A percentile compares a stretch with the other conserved stretches of the same genome.
These are phyloP conservation scores for Smittia aterrima DNA, from an alignment of 2,888 invertebrate species.

Conservation along the genomic window DNA sequence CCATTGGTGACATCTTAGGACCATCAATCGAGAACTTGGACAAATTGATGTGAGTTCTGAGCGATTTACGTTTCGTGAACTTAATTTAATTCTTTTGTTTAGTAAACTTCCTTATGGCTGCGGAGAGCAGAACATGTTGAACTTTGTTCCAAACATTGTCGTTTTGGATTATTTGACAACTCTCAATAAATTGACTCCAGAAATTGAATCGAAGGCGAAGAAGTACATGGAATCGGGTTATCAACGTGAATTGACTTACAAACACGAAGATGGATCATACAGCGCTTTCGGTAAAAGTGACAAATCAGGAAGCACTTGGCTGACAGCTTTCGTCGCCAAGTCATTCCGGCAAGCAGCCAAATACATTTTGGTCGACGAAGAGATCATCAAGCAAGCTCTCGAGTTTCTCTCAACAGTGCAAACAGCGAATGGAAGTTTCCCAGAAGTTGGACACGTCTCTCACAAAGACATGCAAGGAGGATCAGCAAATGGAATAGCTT, in stretches of 20 bases:
- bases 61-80: background rate
- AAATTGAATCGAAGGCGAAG: slow-evolving; percentile 59
- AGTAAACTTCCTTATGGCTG: slow-evolving; percentile 73
- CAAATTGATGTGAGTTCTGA: slow-evolving; percentile 63
- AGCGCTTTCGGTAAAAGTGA: slow-evolving; percentile 74
- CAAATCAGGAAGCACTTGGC: slow-evolving; percentile 72
- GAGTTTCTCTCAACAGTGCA: slow-evolving; percentile 69
- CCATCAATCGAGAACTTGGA: slow-evolving; percentile 75
- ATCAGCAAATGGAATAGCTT: slow-evolving; percentile 64
- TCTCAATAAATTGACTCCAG: slow-evolving; percentile 64
- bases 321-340: slow-evolving; percentile 74
- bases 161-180: slow-evolving; percentile 81
- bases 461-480: slow-evolving; percentile 68
- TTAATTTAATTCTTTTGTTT: too few species aligned
- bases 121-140: slow-evolving; percentile 90
- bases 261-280: slow-evolving; percentile 85
- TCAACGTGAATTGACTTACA: slow-evolving; percentile 86
- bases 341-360: slow-evolving; percentile 66
- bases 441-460: slow-evolving; percentile 70
- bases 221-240: slow-evolving; percentile 76
- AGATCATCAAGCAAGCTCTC: slow-evolving; percentile 62
- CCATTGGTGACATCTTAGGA: slow-evolving; percentile 72
- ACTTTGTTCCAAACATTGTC: slow-evolving; percentile 86
- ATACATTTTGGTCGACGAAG: slow-evolving; percentile 65
- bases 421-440: slow-evolving; percentile 71